A percentile compares a stretch with the other conserved stretches of the same genome.
Evolutionary conservation across 2,113 vertebrate genomes (phyloP).

Genomic region (Delphinapterus leucas): DNA sequence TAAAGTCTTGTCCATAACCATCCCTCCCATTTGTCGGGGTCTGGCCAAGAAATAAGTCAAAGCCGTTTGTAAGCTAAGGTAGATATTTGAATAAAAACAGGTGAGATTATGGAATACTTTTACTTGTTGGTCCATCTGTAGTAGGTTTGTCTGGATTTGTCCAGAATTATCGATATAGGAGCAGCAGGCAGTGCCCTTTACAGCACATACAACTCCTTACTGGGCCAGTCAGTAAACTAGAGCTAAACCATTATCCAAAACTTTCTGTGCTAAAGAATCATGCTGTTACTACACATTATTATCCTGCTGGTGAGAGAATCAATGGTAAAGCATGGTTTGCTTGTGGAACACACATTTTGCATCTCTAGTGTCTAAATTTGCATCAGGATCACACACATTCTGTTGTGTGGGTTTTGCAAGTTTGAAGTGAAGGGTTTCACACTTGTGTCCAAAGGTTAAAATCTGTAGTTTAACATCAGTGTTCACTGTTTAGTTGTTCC

Average conservation of each 20-base stretch:
- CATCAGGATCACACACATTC: neutral
- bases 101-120: neutral
- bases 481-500: neutral
- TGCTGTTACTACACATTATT: neutral
- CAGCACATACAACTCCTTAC: no score
- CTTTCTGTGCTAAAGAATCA: no score
- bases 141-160: no score
- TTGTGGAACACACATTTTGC: neutral
- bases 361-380: neutral
- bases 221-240: no score
- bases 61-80: neutral
- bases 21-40: neutral
- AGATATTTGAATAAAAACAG: neutral
- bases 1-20: neutral
- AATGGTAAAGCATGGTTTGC: neutral
- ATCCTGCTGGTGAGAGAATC: neutral
- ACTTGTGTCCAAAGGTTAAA: neutral
- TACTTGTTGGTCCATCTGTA: no score
- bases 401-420: neutral
- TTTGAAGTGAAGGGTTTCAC: neutral
- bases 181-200: no score
- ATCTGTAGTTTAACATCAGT: neutral
- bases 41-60: neutral
- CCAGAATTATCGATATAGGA: no score
- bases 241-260: no score